Evolutionary conservation across 2,888 invertebrate species (phyloP).

Genomic region (Camponotus fellah): DNA sequence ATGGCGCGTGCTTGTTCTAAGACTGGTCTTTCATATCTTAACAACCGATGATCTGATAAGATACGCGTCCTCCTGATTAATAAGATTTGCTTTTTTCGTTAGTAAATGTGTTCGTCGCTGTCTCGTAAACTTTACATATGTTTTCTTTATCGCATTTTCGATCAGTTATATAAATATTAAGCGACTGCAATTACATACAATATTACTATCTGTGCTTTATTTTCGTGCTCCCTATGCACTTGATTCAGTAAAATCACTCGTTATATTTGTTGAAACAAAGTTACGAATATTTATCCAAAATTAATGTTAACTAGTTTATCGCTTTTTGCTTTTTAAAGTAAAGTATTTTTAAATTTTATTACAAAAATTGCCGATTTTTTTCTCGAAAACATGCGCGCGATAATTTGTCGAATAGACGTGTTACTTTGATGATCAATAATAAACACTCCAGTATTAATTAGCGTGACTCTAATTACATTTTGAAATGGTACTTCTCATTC

Average conservation of each 20-base stretch:
- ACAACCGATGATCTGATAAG: slow-evolving; percentile 73
- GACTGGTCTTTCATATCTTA: slow-evolving; percentile 35
- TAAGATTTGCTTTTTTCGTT: slow-evolving; percentile 40
- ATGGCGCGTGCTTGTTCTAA: not conserved
- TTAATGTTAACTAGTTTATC: too few relatives aligned
- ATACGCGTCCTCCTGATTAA: slow-evolving; percentile 60
- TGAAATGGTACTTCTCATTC: not conserved
- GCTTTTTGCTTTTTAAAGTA: not conserved
- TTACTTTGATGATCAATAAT: slow-evolving; percentile 29
- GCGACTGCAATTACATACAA: slow-evolving; percentile 4
- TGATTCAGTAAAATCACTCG: not conserved
- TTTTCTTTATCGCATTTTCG: slow-evolving; percentile 38
- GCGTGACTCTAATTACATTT: slow-evolving; percentile 22
- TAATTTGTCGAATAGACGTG: slow-evolving; percentile 20
- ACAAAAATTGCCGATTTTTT: not conserved
- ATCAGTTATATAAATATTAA: slow-evolving; percentile 33
- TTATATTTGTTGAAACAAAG: not conserved
- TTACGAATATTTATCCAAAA: not conserved
- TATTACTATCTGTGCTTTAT: not conserved
- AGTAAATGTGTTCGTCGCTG: slow-evolving; percentile 10
- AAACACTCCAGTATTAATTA: slow-evolving; percentile 28
- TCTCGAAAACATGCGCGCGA: not conserved
- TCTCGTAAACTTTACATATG: slow-evolving; percentile 13
- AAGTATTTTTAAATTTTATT: not conserved
- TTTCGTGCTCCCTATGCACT: not conserved